These are phyloP conservation scores for Brachypteracias leptosomus DNA, from an alignment of 2,113 vertebrate genomes.

Conservation along the genomic window DNA sequence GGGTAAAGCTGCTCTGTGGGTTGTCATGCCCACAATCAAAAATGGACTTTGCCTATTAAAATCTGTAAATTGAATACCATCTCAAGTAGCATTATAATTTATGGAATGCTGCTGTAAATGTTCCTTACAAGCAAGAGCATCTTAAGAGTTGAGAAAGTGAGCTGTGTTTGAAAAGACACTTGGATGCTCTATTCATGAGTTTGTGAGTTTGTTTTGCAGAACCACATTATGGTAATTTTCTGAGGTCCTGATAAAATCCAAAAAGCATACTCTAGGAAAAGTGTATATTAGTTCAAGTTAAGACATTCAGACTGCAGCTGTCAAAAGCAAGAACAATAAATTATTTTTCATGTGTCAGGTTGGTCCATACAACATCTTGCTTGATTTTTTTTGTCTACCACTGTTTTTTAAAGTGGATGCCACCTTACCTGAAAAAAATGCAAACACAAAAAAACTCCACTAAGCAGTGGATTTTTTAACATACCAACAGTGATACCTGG, in stretches of 20 bases:
- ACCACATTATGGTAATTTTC: not conserved
- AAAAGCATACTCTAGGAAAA: not conserved
- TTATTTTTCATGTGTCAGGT: not conserved
- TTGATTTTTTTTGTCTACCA: not conserved
- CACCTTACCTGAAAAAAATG: not conserved
- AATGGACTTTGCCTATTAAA: not conserved
- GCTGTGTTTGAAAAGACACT: not conserved
- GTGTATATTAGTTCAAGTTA: not conserved
- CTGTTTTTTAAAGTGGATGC: conserved; percentile 9
- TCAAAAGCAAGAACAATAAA: conserved; percentile 34
- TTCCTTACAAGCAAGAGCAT: not conserved
- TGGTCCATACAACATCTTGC: not conserved
- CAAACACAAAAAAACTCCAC: not conserved
- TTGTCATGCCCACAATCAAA: not conserved
- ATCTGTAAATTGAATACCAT: not conserved
- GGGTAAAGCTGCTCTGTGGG: not conserved
- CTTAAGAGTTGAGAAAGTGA: not conserved
- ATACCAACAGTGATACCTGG: not conserved
- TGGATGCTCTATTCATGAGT: not conserved
- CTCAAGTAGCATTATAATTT: not conserved
- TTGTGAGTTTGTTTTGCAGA: not conserved
- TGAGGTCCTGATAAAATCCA: not conserved
- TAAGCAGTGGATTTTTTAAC: not conserved
- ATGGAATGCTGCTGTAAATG: not conserved
- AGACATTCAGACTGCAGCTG: conserved; percentile 11